A percentile compares a stretch with the other conserved stretches of the same genome.
These are phyloP conservation scores for Lagopus muta DNA, from an alignment of 2,113 vertebrate species.

Conservation along the genomic window DNA sequence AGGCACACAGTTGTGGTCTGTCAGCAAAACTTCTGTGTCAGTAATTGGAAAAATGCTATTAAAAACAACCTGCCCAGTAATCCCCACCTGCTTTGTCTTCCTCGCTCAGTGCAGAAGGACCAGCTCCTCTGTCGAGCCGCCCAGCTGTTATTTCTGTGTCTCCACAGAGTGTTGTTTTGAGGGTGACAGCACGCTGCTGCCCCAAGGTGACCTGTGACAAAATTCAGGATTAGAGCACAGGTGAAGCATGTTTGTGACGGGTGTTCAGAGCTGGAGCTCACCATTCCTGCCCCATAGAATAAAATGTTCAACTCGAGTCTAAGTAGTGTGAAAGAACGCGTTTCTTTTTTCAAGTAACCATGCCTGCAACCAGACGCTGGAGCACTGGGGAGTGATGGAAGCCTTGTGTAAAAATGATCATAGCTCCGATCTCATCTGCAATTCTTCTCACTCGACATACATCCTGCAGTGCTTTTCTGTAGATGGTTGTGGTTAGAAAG, in stretches of 20 bases:
- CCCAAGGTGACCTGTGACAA: too few relatives aligned
- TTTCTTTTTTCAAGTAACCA: neutral
- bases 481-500: neutral
- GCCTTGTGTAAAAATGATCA: neutral
- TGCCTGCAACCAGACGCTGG: neutral
- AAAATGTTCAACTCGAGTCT: neutral
- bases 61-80: slow-evolving; percentile 52
- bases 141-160: neutral
- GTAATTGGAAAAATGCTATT: slow-evolving; percentile 70
- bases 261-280: too few relatives aligned
- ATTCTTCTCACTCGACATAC: neutral
- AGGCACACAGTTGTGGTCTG: slow-evolving; percentile 54
- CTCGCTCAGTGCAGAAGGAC: neutral
- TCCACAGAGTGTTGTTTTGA: neutral
- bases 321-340: neutral
- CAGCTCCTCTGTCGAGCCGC: rapidly evolving
- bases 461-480: neutral
- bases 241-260: too few relatives aligned
- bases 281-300: neutral
- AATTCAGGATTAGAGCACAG: too few relatives aligned
- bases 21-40: slow-evolving; percentile 61
- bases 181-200: too few relatives aligned
- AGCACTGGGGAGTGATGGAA: neutral
- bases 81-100: slow-evolving; percentile 37
- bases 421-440: neutral